These are phyloP conservation scores for Scaptomyza reducta DNA, from an alignment of 2,888 invertebrate species.

Conservation along the genomic window DNA sequence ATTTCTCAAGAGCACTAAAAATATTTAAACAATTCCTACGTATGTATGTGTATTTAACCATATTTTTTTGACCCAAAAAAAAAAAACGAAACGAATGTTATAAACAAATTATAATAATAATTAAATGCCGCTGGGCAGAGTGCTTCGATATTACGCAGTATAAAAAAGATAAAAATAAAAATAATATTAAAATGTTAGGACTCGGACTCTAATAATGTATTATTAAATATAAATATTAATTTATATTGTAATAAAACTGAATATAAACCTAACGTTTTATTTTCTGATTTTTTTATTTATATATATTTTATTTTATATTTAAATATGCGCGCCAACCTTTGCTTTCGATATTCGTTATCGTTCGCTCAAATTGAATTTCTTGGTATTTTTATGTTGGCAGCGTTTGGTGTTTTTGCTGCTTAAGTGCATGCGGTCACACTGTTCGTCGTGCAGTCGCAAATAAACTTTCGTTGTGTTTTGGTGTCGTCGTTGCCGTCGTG, in stretches of 20 bases:
- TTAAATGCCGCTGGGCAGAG: conserved; percentile 52
- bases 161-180: conserved; percentile 29
- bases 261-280: conserved; percentile 45
- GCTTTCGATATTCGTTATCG: not conserved
- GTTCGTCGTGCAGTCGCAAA: conserved; percentile 24
- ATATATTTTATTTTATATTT: not conserved
- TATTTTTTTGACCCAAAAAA: conserved; percentile 44
- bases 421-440: conserved; percentile 29
- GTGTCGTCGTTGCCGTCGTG: conserved; percentile 49
- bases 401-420: conserved; percentile 13
- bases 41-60: conserved; percentile 35
- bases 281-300: no score
- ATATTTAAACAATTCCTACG: conserved; percentile 35
- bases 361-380: not conserved
- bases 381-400: not conserved
- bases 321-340: not conserved
- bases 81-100: conserved; percentile 32
- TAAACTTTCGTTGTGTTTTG: conserved; percentile 53
- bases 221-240: conserved; percentile 77
- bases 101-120: conserved; percentile 37
- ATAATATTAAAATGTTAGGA: conserved; percentile 59
- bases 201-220: conserved; percentile 73
- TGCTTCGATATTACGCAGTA: conserved; percentile 74
- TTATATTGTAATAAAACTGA: conserved; percentile 76
- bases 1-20: conserved; percentile 58